Evolutionary conservation across 2,113 vertebrate genomes (phyloP), one percentile per base, ranked within the genome.

Genomic region (Dascyllus trimaculatus): DNA sequence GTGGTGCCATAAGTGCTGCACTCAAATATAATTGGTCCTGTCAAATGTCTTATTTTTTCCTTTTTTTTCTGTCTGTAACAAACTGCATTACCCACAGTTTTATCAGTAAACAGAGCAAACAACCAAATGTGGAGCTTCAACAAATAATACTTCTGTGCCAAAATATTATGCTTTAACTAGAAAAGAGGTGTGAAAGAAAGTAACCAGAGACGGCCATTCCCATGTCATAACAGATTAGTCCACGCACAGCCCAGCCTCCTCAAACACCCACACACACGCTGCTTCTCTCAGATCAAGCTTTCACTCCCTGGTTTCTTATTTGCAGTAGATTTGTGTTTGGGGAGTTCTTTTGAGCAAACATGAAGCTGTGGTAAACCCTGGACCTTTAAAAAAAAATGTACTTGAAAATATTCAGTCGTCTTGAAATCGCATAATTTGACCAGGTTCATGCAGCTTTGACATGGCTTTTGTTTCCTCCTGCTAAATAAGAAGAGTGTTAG

Each of bases 221-320:
- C 40, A 49, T 78, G 87, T 87, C 84, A 82, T 67, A 76, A 85
- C 46, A 71, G 46, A 92, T 87, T 82, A 86, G 71, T 88, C 63
- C 72, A 58, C 77, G 73, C 48, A 68, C 79, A 64, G 56, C 48
- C 72, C 45, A 79, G 68, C 72, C 75, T 71, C 73, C 86, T 83
- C 78, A 78, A 51, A 85, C 85, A 71, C 86, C 76, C 69, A 75
- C 84, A 59, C 77, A 81, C 69, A 51, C 78, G 59, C 71, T 80
- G 79, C 80, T 88, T 85, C 75, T 64, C 77, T 89, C 84, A 43
- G n/a, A 86, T 83, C 71, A 56, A 29, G 69, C 80, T 84, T 83
- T 75, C 46, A 67, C 62, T 84, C 65, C 53, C 60, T 45, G 22
- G n/a, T 75, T 73, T 71, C 45, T 68, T 71, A 60, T 57, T 59